Evolutionary conservation across 2,888 invertebrate species (phyloP).

Genomic region (Eledona agricola): DNA sequence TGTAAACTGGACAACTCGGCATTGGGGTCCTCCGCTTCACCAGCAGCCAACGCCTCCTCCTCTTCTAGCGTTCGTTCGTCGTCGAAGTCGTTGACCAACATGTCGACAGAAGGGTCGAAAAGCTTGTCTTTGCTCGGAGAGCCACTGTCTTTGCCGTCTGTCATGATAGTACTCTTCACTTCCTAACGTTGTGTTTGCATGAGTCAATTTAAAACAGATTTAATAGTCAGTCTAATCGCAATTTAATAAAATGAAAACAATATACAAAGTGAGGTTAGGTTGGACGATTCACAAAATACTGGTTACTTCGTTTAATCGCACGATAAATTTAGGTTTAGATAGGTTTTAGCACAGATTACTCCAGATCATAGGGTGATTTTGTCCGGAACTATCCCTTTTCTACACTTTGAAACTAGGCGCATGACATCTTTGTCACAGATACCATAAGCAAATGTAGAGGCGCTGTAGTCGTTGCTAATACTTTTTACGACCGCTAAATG

Average conservation of each 20-base stretch:
- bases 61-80: constrained; percentile 97
- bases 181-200: constrained; percentile 43
- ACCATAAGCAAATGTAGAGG: too few relatives aligned
- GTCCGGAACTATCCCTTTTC: too few relatives aligned
- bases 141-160: constrained; percentile 56
- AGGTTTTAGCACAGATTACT: too few relatives aligned
- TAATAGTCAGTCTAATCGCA: neutral
- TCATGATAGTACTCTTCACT: constrained; percentile 55
- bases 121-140: constrained; percentile 66
- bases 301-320: too few relatives aligned
- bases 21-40: constrained; percentile 83
- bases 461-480: too few relatives aligned
- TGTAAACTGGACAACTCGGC: constrained; percentile 90
- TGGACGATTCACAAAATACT: too few relatives aligned
- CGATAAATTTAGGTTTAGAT: too few relatives aligned
- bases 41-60: constrained; percentile 93
- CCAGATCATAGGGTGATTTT: too few relatives aligned
- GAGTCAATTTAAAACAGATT: neutral
- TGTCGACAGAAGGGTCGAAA: constrained; percentile 94
- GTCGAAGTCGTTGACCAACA: constrained; percentile 98
- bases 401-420: too few relatives aligned
- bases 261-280: neutral
- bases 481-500: too few relatives aligned
- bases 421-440: too few relatives aligned
- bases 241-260: neutral